Percentiles rank a stretch among this genome's conserved stretches.
Conservation (phyloP, 2,888 invertebrate genomes). For the Netelia virgata region DNA sequence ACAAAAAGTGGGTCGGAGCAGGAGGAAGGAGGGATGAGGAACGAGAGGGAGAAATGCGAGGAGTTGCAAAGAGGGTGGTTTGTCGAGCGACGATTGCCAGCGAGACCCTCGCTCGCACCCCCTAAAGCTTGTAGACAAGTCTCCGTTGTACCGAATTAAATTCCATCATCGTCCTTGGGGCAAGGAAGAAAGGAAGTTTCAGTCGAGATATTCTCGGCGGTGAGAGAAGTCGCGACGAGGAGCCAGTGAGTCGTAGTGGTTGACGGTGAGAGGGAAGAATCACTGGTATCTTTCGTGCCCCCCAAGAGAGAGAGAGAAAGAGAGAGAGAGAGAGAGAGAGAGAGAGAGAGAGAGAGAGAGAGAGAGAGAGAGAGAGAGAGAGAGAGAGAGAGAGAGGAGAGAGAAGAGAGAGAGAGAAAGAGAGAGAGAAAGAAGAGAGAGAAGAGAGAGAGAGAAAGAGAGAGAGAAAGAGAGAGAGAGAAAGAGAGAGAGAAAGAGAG, state of each 20-base stretch:
- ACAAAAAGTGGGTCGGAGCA: slow-evolving; percentile 4
- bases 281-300: slow-evolving; percentile 21
- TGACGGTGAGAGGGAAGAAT: slow-evolving; percentile 20
- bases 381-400: not conserved
- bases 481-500: not conserved
- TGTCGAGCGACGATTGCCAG: slow-evolving; percentile 66
- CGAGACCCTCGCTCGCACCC: slow-evolving; percentile 52
- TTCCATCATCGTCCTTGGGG: slow-evolving; percentile 59
- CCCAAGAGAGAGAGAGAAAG: slow-evolving; percentile 26
- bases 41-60: slow-evolving; percentile 27
- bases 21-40: slow-evolving; percentile 6
- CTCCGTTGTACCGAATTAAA: slow-evolving; percentile 66
- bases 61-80: slow-evolving; percentile 61
- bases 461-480: no score
- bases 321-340: slow-evolving; percentile 27
- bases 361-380: not conserved
- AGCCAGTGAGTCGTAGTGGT: slow-evolving; percentile 9
- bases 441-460: not conserved
- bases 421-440: not conserved
- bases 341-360: slow-evolving; percentile 24
- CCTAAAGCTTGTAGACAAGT: slow-evolving; percentile 59
- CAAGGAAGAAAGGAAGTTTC: slow-evolving; percentile 59
- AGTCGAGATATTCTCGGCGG: not conserved
- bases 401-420: not conserved
- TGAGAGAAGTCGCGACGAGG: slow-evolving; percentile 18